Base-by-base conservation (phyloP, 2,888 invertebrate genomes). In the Gibbula magus region DNA sequence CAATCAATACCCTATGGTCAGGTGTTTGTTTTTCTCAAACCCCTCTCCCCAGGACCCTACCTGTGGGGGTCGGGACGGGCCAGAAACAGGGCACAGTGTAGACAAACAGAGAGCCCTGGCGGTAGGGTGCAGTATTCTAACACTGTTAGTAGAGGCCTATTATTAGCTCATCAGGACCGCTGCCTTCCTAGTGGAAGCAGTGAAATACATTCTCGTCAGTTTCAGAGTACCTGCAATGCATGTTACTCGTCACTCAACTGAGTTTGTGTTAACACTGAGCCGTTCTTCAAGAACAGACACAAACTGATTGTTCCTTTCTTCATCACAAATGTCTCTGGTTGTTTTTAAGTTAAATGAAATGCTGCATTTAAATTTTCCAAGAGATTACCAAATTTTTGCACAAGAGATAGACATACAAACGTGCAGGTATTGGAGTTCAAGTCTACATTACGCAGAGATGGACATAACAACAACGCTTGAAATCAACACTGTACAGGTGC, bases 11-110 rank as follows among this genome's bases (percentile, higher is more conserved):
- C 20, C 29, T 35, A n/a, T 39, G 35, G 16, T 70, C 70, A 39
- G 70, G 18, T 70, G 70, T 70, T 70, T 70, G 70, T 70, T 18
- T 70, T 70, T 39, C 70, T 35, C 70, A 70, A 39, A 20, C 20
- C 70, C 39, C 70, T n/a, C 70, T 70, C 35, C 16, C 70, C 35
- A 5, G 16, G 10, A 22, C 13, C 10, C 35, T 39, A 5, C 45
- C 45, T 45, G 8, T 45, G 45, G 45, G 45, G 45, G 45, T 45
- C 45, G 39, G 70, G 70, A 70, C 70, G 35, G 39, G 39, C 20
- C 7, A 70, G 32, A 70, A 32, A 35, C 7, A 56, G 45, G 20
- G 70, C 29, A n/a, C 10, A 39, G 70, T 70, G 70, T 70, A 70
- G 70, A 32, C 39, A 70, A 70, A 70, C 70, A 70, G n/a, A n/a